Percentiles rank a stretch among this genome's conserved stretches.
Conservation (phyloP, 2,888 invertebrate species). For the Diploptera punctata region DNA sequence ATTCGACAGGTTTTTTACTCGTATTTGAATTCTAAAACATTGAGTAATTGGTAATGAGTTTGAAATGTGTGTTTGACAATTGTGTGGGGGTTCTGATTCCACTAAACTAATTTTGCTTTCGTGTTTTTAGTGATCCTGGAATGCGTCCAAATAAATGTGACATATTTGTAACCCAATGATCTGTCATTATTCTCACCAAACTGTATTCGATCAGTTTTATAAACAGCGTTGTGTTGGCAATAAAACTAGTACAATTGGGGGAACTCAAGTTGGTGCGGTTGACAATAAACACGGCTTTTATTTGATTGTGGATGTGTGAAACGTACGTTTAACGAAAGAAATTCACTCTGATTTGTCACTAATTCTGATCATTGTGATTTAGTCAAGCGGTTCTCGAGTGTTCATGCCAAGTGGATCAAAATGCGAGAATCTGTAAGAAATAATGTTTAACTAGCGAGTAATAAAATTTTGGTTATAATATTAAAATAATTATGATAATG, state of each 20-base stretch:
- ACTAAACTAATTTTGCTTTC: not conserved
- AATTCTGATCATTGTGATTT: no score
- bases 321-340: not conserved
- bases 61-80: not conserved
- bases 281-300: not conserved
- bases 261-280: not conserved
- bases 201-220: not conserved
- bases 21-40: not conserved
- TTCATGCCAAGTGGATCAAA: no score
- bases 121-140: not conserved
- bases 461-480: no score
- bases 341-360: slow-evolving; percentile 2
- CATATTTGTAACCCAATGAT: not conserved
- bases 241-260: not conserved
- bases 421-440: no score
- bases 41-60: slow-evolving; percentile 4
- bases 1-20: no score
- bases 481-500: no score
- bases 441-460: no score
- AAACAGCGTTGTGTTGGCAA: not conserved
- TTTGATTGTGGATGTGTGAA: not conserved
- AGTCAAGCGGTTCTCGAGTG: no score
- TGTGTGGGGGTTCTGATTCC: not conserved
- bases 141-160: not conserved
- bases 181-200: not conserved